These are phyloP conservation scores for Pholis gunnellus DNA, from an alignment of 2,113 vertebrate genomes.

Conservation along the genomic window DNA sequence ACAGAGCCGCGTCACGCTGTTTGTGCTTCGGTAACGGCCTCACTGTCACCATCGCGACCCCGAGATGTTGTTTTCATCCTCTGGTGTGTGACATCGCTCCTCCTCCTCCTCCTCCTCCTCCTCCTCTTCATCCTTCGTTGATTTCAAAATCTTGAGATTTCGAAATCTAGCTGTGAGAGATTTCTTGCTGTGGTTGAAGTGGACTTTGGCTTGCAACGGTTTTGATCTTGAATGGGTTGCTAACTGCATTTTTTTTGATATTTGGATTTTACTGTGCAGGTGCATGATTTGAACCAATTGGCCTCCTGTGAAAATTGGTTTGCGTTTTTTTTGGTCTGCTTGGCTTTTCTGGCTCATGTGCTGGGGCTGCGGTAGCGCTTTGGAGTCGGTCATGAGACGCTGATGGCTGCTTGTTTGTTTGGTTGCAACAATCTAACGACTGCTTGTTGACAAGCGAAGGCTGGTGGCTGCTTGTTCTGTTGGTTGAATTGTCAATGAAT, in stretches of 20 bases:
- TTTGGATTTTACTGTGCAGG: constrained; percentile 25
- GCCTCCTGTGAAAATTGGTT: too few relatives aligned
- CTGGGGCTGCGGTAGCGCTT: constrained; percentile 55
- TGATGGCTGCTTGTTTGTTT: constrained; percentile 64
- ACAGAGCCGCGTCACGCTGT: constrained; percentile 8
- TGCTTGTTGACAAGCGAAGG: constrained; percentile 51
- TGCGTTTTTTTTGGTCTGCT: constrained; percentile 43
- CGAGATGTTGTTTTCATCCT: constrained; percentile 33
- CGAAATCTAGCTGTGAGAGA: constrained; percentile 28
- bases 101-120: neutral
- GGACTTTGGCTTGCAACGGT: constrained; percentile 31
- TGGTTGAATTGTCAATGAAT: constrained; percentile 15
- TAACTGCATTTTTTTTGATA: constrained; percentile 53
- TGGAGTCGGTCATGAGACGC: constrained; percentile 25
- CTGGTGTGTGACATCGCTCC: constrained; percentile 1
- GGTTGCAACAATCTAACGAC: constrained; percentile 54
- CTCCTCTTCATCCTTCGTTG: neutral
- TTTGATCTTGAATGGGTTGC: constrained; percentile 17
- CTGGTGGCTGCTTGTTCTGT: constrained; percentile 61
- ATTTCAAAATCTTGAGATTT: constrained; percentile 58
- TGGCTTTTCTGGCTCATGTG: constrained; percentile 62
- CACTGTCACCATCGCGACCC: constrained; percentile 14
- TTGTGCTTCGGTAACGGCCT: constrained; percentile 15
- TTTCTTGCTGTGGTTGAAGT: constrained; percentile 34
- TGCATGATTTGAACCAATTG: constrained; percentile 16